These are phyloP conservation scores for Brachionus calyciflorus DNA, from an alignment of 1,140 invertebrate species.

Conservation along the genomic window DNA sequence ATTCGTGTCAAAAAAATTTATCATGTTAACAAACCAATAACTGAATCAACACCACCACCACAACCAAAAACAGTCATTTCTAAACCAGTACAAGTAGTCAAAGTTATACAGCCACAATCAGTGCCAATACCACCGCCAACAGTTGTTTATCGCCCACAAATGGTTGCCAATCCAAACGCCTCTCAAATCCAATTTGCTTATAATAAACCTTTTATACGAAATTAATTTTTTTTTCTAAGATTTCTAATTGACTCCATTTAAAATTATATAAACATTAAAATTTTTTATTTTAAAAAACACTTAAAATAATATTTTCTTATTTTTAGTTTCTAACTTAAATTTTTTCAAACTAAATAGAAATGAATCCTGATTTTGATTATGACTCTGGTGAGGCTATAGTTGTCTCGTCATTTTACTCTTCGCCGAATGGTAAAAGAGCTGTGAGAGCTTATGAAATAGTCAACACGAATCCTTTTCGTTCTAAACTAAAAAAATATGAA, in stretches of 20 bases:
- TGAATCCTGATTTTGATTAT: conserved; percentile 37
- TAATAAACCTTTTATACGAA: conserved; percentile 1
- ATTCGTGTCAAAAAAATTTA: conserved; percentile 38
- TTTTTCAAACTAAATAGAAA: background rate
- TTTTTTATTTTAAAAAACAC: too few species aligned
- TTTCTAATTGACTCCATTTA: conserved; percentile 31
- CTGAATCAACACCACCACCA: background rate
- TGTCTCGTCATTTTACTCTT: conserved; percentile 28
- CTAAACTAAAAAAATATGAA: conserved; percentile 15
- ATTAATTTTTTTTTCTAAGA: conserved; percentile 9
- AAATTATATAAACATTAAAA: background rate
- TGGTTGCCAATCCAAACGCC: too few species aligned
- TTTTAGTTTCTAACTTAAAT: background rate
- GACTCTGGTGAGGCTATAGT: conserved; percentile 13
- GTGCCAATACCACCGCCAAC: background rate
- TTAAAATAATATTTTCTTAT: background rate
- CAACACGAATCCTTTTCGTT: conserved; percentile 34
- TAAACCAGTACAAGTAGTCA: conserved; percentile 17
- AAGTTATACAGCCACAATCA: background rate
- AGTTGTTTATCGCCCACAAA: background rate
- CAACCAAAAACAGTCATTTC: background rate
- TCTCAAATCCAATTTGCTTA: background rate
- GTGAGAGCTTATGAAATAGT: conserved; percentile 42
- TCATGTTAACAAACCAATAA: conserved; percentile 28
- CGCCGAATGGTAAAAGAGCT: conserved; percentile 9